Conservation (phyloP, 2,113 vertebrate genomes). For the Xiphias gladius region DNA sequence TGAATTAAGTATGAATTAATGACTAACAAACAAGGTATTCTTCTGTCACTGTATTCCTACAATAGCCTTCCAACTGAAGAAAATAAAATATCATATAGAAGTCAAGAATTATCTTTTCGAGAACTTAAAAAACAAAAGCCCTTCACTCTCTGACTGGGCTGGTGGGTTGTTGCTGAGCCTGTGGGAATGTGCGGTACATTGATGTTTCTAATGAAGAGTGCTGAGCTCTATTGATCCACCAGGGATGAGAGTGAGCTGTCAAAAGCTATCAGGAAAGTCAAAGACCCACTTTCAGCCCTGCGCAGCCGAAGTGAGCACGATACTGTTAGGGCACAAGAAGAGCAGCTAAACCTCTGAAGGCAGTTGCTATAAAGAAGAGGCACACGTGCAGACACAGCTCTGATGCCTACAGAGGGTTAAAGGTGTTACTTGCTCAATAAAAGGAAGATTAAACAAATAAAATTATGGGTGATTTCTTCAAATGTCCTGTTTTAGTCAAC, state of each 20-base stretch:
- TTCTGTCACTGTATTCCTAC: background rate
- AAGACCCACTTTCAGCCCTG: slow-evolving; percentile 75
- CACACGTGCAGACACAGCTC: slow-evolving; percentile 32
- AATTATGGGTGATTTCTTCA: slow-evolving; percentile 13
- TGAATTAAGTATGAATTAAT: background rate
- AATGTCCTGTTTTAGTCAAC: no score
- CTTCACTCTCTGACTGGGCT: slow-evolving; percentile 49
- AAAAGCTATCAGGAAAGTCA: slow-evolving; percentile 79
- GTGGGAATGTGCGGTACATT: slow-evolving; percentile 76
- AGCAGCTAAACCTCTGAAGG: slow-evolving; percentile 62
- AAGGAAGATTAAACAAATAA: slow-evolving; percentile 39
- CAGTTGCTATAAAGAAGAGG: slow-evolving; percentile 26
- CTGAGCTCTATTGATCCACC: slow-evolving; percentile 80
- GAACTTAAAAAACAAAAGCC: slow-evolving; percentile 40
- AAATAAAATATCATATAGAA: slow-evolving; percentile 35
- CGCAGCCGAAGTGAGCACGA: slow-evolving; percentile 59
- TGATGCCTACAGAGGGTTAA: slow-evolving; percentile 44
- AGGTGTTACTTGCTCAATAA: slow-evolving; percentile 30
- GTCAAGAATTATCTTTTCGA: slow-evolving; percentile 39
- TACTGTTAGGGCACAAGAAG: slow-evolving; percentile 54
- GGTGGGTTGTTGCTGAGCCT: slow-evolving; percentile 66
- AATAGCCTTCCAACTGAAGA: slow-evolving; percentile 10
- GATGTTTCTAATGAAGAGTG: slow-evolving; percentile 82
- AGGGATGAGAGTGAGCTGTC: slow-evolving; percentile 81
- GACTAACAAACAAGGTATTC: background rate